Base-by-base conservation (phyloP, 30 jellyfish, hydroid and myxozoan species). In the Cassiopea xamachana region DNA sequence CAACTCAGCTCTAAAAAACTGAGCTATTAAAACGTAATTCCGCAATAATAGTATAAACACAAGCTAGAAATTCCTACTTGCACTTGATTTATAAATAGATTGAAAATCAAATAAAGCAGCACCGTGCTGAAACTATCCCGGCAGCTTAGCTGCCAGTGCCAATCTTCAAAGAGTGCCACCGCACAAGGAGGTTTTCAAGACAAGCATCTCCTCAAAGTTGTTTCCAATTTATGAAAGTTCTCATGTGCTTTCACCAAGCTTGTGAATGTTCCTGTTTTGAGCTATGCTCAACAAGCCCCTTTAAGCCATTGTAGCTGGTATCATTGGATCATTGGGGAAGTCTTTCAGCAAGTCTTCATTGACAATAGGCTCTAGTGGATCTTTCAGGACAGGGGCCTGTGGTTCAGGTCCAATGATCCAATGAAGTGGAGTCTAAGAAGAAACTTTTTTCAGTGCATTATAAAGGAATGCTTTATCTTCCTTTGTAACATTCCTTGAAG, bases 331-430 rank as follows among this genome's bases (percentile, higher is more conserved):
- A 43, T 49, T 59, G 1, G 45, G 43, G 60, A 47, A 85, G 79
- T 69, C 79, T 14, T 60, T 48, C 60, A 85, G 10, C 49, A 72
- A 77, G 78, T 74, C 86, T 75, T 85, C 92, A 69, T 64, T 85
- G 51, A 85, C 59, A 10, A 19, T 46, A 27, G 92, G 92, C 48
- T 49, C 86, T 2, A 39, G 27, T 49, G 62, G 86, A 46, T 73
- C 73, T 67, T 59, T 45, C 0, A 19, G 10, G 55, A 74, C 10
- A 74, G 15, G 39, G 79, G 48, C 46, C 71, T 79, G 92, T 49
- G 92, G 92, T 60, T 85, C 92, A 69, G 86, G 87, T 49, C 92
- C 78, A 70, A 55, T 61, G 45, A 85, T 85, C 92, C 92, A 85
- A 46, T 85, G 92, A 19, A 85, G 75, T 59, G 92, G 92, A 49